Evolutionary conservation across 2,113 vertebrate species (phyloP).

Genomic region (Corythornis madagascariensis): DNA sequence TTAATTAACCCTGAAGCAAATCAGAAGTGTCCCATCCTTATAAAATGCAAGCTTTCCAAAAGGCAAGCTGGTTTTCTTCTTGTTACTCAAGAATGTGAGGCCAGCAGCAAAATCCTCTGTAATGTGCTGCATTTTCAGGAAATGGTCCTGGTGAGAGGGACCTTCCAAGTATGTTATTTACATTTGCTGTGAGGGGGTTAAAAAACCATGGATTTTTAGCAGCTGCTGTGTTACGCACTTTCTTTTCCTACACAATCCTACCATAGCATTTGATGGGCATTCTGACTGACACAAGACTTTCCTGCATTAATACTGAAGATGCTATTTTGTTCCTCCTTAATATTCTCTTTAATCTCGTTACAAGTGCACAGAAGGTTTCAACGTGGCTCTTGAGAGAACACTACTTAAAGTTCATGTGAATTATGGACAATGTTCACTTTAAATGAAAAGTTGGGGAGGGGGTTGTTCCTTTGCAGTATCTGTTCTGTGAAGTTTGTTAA

Average conservation of each 20-base stretch:
- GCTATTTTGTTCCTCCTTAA: slow-evolving; percentile 60
- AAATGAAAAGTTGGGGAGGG: slow-evolving; percentile 63
- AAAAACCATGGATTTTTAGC: slow-evolving; percentile 17
- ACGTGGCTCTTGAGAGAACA: slow-evolving; percentile 64
- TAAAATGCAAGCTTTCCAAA: slow-evolving; percentile 28
- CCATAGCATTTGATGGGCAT: slow-evolving; percentile 67
- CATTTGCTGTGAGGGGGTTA: slow-evolving; percentile 16
- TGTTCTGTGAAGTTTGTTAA: slow-evolving; percentile 88
- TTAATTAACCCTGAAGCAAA: slow-evolving; percentile 55
- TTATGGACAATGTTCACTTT: slow-evolving; percentile 66
- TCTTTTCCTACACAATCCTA: slow-evolving; percentile 61
- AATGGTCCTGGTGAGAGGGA: slow-evolving; percentile 13
- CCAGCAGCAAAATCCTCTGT: slow-evolving; percentile 48
- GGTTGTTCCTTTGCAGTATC: slow-evolving; percentile 82
- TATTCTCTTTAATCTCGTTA: slow-evolving; percentile 56
- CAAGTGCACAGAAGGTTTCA: slow-evolving; percentile 57
- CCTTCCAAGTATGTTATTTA: slow-evolving; percentile 32
- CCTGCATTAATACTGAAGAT: slow-evolving; percentile 67
- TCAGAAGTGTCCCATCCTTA: slow-evolving; percentile 55
- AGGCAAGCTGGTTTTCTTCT: neutral
- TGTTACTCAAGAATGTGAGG: slow-evolving; percentile 42
- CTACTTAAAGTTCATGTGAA: slow-evolving; percentile 69
- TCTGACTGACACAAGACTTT: slow-evolving; percentile 57
- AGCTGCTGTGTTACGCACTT: slow-evolving; percentile 69
- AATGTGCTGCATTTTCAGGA: slow-evolving; percentile 50